Percentiles rank a stretch among this genome's conserved stretches.
Conservation (phyloP, 2,888 invertebrate genomes). For the Pseudococcus viburni region DNA sequence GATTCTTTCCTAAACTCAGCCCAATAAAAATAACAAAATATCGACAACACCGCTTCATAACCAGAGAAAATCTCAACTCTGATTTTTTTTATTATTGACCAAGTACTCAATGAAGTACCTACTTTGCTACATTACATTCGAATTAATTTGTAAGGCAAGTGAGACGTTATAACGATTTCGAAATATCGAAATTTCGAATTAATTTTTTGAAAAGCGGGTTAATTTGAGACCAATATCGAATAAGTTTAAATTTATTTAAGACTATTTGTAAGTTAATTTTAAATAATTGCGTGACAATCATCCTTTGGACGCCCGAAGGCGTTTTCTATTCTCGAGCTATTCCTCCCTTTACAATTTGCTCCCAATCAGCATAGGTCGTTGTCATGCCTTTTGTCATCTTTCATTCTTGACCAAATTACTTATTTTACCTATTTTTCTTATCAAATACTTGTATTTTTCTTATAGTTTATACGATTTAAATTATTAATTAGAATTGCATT, state of each 20-base stretch:
- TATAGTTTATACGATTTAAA: background rate
- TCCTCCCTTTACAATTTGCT: constrained; percentile 59
- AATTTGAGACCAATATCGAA: constrained; percentile 7
- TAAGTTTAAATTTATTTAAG: constrained; percentile 31
- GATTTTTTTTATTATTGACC: too few relatives aligned
- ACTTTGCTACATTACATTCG: background rate
- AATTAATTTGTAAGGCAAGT: background rate
- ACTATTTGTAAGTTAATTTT: constrained; percentile 18
- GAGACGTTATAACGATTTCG: background rate
- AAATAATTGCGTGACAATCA: constrained; percentile 67
- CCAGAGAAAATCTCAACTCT: too few relatives aligned
- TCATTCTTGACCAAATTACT: constrained; percentile 1
- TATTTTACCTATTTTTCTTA: background rate
- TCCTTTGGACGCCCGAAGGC: constrained; percentile 48
- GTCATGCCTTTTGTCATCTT: background rate
- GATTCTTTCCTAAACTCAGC: too few relatives aligned
- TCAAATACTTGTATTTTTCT: background rate
- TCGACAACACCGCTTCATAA: too few relatives aligned
- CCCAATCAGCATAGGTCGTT: constrained; percentile 11
- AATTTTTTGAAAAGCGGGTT: background rate
- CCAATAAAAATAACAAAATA: too few relatives aligned
- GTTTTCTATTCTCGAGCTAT: constrained; percentile 52
- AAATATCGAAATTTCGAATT: background rate
- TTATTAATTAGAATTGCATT: background rate
- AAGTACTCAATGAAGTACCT: too few relatives aligned